Percentiles rank a stretch among this genome's conserved stretches.
phyloP scores from a whole-genome alignment of 2,888 invertebrate genomes.

The Leucophenga montana region DNA sequence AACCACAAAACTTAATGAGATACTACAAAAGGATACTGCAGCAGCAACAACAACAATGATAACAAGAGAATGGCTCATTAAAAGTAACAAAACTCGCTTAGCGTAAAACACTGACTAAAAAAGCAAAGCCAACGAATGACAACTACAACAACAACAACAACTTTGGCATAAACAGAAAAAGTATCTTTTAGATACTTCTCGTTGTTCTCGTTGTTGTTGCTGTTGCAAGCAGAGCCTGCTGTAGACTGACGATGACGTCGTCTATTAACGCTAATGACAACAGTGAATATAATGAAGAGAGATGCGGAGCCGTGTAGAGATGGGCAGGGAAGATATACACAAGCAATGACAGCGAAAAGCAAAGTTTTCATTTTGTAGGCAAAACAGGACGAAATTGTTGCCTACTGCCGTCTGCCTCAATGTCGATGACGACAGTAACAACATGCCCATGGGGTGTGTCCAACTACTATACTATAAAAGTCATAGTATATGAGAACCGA shows the following conservation, averaged over 20 bases:
- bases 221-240: background rate
- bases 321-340: no score
- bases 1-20: conserved; percentile 24
- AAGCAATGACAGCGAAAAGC: conserved; percentile 1
- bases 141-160: conserved; percentile 24
- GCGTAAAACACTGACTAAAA: background rate
- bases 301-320: no score
- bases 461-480: background rate
- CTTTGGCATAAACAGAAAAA: conserved; percentile 8
- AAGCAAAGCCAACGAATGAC: conserved; percentile 5
- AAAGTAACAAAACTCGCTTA: conserved; percentile 59
- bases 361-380: conserved; percentile 18
- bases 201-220: background rate
- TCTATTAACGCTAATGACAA: conserved; percentile 65
- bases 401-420: no score
- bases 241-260: conserved; percentile 19
- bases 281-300: conserved; percentile 44
- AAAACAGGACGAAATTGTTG: conserved; percentile 2
- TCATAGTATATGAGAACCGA: background rate
- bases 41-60: no score
- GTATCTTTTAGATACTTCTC: background rate
- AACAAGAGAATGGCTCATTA: conserved; percentile 50
- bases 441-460: conserved; percentile 17
- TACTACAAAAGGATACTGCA: conserved; percentile 4
- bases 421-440: background rate